Percentiles rank a stretch among this genome's conserved stretches.
Conservation (phyloP, 2,797 vertebrate genomes). For the Gymnoscopelus braueri region DNA sequence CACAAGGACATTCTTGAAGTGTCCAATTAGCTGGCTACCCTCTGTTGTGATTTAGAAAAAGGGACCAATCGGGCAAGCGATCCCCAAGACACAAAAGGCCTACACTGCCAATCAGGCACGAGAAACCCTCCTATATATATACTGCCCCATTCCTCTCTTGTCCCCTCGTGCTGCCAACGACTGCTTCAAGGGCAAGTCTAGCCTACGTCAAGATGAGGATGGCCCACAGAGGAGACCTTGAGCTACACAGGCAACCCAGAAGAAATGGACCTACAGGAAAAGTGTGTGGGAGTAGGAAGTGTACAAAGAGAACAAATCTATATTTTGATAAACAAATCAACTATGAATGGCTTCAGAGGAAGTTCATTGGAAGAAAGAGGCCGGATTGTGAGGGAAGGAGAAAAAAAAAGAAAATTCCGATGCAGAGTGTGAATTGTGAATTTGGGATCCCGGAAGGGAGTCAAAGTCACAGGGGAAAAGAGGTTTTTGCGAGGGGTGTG, state of each 20-base stretch:
- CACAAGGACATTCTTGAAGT: conserved; percentile 50
- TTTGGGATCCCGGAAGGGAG: conserved; percentile 54
- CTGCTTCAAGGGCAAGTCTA: conserved; percentile 57
- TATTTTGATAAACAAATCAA: conserved; percentile 81
- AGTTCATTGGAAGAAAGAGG: conserved; percentile 50
- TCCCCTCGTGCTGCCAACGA: conserved; percentile 65
- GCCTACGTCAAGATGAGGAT: conserved; percentile 53
- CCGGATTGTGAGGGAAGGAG: neutral
- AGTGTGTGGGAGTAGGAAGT: conserved; percentile 49
- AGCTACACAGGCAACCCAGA: conserved; percentile 38
- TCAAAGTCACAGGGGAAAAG: conserved; percentile 40
- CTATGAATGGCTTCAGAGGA: conserved; percentile 65
- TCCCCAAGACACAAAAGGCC: conserved; percentile 46
- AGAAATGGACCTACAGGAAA: conserved; percentile 60
- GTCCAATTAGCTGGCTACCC: conserved; percentile 47
- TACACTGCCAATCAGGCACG: conserved; percentile 75
- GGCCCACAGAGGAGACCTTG: conserved; percentile 49
- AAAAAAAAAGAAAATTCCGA: conserved; percentile 40
- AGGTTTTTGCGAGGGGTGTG: conserved; percentile 24
- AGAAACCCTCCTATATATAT: conserved; percentile 53
- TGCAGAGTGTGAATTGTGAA: conserved; percentile 59
- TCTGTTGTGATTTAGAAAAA: conserved; percentile 52
- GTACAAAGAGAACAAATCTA: conserved; percentile 82
- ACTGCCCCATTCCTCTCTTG: conserved; percentile 74
- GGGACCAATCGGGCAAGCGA: conserved; percentile 68